A percentile compares a stretch with the other conserved stretches of the same genome.
Evolutionary conservation across 2,113 vertebrate genomes (phyloP).

Genomic region (Otocyon megalotis): DNA sequence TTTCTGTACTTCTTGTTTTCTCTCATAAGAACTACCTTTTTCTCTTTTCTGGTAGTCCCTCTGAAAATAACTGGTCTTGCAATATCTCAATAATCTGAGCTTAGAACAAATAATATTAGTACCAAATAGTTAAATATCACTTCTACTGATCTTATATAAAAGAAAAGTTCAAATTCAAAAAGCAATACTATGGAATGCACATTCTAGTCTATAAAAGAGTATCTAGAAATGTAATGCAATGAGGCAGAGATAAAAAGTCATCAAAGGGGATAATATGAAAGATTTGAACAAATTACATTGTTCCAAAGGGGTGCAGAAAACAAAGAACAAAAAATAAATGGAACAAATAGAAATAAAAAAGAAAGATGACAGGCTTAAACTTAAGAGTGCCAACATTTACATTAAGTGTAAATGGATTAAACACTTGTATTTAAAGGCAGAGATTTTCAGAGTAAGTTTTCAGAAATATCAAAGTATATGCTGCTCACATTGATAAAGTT

Average conservation of each 20-base stretch:
- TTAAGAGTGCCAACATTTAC: neutral
- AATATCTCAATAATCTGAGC: neutral
- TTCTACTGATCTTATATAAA: neutral
- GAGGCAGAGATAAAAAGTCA: neutral
- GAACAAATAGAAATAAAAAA: neutral
- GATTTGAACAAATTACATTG: neutral
- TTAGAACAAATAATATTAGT: conserved; percentile 1
- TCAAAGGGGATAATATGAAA: neutral
- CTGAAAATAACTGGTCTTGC: neutral
- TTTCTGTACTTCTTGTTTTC: neutral
- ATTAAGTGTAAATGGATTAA: conserved; percentile 58
- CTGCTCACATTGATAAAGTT: neutral
- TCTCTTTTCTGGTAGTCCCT: neutral
- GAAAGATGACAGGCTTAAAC: neutral
- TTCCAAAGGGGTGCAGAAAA: neutral
- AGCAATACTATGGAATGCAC: neutral
- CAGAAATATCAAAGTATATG: neutral
- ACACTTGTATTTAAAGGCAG: conserved; percentile 18
- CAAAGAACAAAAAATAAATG: neutral
- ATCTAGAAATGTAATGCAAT: conserved; percentile 1
- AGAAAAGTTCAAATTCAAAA: conserved; percentile 9
- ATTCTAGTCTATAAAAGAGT: neutral
- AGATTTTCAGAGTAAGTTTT: conserved; percentile 1
- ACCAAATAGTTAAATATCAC: neutral
- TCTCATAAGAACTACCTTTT: neutral